Percentiles rank a stretch among this genome's conserved stretches.
phyloP scores from a whole-genome alignment of 2,888 invertebrate species.

The Siphlonurus alternatus region DNA sequence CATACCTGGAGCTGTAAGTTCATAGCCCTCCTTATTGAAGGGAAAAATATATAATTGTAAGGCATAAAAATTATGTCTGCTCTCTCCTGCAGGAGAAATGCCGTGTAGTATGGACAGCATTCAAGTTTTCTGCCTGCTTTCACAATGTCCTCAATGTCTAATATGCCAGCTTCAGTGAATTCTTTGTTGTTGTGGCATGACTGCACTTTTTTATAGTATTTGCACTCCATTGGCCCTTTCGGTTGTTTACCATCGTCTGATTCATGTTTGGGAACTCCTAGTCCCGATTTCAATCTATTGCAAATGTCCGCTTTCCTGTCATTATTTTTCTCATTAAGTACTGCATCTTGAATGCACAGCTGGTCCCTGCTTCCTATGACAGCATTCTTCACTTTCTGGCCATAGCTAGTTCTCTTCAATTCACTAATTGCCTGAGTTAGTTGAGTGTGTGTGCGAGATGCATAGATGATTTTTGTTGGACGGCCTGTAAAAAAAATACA shows the following conservation, averaged over 20 bases:
- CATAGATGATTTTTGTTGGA: conserved; percentile 71
- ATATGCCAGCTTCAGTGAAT: conserved; percentile 25
- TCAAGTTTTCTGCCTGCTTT: conserved; percentile 58
- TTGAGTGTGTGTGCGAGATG: conserved; percentile 94
- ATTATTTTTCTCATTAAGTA: conserved; percentile 61
- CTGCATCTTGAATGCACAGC: conserved; percentile 88
- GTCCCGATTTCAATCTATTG: neutral
- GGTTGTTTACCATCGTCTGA: too few species aligned
- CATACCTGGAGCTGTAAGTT: neutral
- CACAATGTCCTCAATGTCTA: conserved; percentile 89
- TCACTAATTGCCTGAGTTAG: conserved; percentile 91
- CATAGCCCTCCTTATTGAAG: conserved; percentile 42
- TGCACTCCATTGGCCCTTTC: too few species aligned
- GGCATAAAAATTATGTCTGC: conserved; percentile 97
- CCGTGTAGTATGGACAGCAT: conserved; percentile 88
- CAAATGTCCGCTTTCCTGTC: conserved; percentile 45
- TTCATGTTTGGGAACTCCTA: too few species aligned
- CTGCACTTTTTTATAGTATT: conserved; percentile 50
- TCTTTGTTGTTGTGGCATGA: conserved; percentile 30
- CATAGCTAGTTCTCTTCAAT: conserved; percentile 72
- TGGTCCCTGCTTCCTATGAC: conserved; percentile 95
- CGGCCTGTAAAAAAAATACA: conserved; percentile 20
- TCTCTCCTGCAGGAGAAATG: conserved; percentile 65
- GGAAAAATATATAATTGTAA: conserved; percentile 87
- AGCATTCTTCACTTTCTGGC: conserved; percentile 56